Base-by-base conservation (phyloP, 2,888 invertebrate genomes). In the Seira musarum region DNA sequence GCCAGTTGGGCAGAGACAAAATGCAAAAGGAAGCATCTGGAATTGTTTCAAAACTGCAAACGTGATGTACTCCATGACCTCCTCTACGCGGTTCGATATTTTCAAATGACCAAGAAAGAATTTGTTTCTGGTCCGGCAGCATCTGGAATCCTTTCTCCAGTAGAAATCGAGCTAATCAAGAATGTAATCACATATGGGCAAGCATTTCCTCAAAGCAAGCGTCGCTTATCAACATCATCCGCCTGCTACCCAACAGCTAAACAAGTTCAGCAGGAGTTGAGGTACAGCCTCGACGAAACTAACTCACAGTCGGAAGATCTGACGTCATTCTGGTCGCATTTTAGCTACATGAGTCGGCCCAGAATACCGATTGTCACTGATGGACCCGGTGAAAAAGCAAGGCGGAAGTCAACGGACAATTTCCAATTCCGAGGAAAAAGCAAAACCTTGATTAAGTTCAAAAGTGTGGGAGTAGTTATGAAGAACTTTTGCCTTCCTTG, bases 101-200 rank as follows among this genome's bases (percentile, higher is more conserved):
- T 67, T 13, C 67, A 67, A 40, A 75, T 75, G 75, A 22, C 90
- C 13, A 91, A 92, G 10, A 91, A 91, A 68, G 93, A 93, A 82
- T 92, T 94, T 87, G 88, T 90, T 70, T 90, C 91, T 22, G 92
- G 92, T 0, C 92, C 92, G 17, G 90, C 91, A 87, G 88, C 89
- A 8, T 91, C 91, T 63, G 91, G 91, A 1, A 89, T 92, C 57
- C 88, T 92, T 19, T 89, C 90, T 57, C 90, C 90, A 81, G 89
- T 89, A 40, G 92, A 93, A 85, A 90, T 88, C 40, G 87, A 87
- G 24, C 83, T 87, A n/a, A 82, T 90, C 1, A 84, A 88, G 66
- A 87, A 87, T n/a, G 79, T 86, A 64, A 87, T 89, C 24, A 85
- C 86, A 2, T 22, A 67, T 30, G 53, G 57, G n/a, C n/a, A n/a